These are phyloP conservation scores for Hirudo medicinalis DNA, from an alignment of 1,140 invertebrate genomes.

Conservation along the genomic window DNA sequence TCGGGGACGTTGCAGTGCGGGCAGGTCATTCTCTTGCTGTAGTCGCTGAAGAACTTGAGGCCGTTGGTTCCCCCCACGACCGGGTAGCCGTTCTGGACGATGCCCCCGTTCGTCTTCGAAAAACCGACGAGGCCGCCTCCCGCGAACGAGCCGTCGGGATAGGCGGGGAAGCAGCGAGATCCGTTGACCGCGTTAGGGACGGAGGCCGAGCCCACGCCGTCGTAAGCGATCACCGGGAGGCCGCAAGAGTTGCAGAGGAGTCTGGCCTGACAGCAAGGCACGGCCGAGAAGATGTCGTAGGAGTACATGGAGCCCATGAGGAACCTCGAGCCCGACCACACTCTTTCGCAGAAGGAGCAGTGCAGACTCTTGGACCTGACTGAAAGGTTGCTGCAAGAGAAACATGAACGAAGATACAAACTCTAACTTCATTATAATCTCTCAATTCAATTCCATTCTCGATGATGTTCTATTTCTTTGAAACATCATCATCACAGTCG, in stretches of 20 bases:
- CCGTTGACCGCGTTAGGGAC: conserved; percentile 29
- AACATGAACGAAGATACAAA: no score
- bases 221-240: conserved; percentile 32
- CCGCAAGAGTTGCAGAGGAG: conserved; percentile 50
- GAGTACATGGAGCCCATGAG: conserved; percentile 92
- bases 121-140: background rate
- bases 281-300: conserved; percentile 91
- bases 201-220: conserved; percentile 43
- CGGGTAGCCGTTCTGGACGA: background rate
- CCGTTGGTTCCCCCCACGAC: no score
- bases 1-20: conserved; percentile 80
- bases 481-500: conserved; percentile 67
- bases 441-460: no score
- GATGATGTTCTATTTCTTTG: conserved; percentile 39
- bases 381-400: conserved; percentile 33
- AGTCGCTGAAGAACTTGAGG: conserved; percentile 74
- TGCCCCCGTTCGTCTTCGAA: background rate
- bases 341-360: conserved; percentile 65
- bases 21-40: conserved; percentile 78
- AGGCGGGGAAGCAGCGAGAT: background rate
- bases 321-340: conserved; percentile 81
- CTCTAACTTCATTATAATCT: no score
- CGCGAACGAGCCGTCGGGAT: background rate
- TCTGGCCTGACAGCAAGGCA: conserved; percentile 81
- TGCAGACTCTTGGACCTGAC: conserved; percentile 65